These are phyloP conservation scores for Melopsittacus undulatus DNA, from an alignment of 2,797 vertebrate genomes.

Conservation along the genomic window DNA sequence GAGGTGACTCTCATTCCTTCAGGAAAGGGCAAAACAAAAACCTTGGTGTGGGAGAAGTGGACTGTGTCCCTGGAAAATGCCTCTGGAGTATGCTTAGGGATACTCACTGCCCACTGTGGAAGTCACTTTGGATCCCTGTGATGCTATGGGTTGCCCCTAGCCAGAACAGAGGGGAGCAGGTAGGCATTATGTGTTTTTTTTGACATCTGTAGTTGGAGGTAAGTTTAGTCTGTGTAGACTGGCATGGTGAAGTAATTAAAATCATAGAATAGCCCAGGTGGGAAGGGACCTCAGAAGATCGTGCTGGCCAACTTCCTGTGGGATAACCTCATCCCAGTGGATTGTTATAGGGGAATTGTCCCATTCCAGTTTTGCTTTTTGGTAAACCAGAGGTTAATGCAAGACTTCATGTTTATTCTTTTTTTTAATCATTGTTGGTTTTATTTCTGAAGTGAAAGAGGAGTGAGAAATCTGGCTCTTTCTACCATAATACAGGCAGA, in stretches of 20 bases:
- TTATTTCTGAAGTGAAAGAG: not conserved
- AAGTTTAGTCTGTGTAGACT: not conserved
- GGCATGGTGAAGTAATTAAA: not conserved
- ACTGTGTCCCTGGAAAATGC: not conserved
- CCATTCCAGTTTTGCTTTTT: not conserved
- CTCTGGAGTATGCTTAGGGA: not conserved
- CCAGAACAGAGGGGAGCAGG: not conserved
- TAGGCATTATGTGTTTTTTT: accelerated
- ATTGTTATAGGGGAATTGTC: not conserved
- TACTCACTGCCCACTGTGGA: not conserved
- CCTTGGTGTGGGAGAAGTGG: not conserved
- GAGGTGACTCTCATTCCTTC: not conserved
- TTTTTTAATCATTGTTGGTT: not conserved
- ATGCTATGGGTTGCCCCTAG: not conserved
- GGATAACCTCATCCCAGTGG: not conserved
- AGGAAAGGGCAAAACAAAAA: not conserved
- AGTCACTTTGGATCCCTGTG: not conserved
- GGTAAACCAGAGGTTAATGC: not conserved
- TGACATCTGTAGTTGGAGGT: not conserved
- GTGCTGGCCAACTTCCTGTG: not conserved
- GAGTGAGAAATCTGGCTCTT: not conserved
- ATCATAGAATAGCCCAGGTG: not conserved
- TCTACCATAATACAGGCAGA: not conserved
- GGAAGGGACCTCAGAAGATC: not conserved
- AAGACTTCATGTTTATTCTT: not conserved